Percentiles rank a stretch among this genome's conserved stretches.
Conservation (phyloP, 1,140 invertebrate species). For the Babylonia areolata region DNA sequence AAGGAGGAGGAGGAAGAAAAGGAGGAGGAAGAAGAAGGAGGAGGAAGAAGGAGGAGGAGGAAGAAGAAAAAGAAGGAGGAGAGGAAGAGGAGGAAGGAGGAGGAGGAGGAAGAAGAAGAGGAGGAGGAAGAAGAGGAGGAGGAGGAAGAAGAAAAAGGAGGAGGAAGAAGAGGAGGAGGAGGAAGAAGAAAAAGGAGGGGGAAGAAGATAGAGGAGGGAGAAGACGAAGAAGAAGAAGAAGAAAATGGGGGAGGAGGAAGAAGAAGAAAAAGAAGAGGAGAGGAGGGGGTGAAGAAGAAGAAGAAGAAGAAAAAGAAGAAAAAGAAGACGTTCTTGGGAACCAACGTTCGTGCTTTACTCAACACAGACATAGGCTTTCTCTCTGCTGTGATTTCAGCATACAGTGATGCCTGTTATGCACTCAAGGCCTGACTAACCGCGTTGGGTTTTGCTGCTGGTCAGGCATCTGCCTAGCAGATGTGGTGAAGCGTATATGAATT, state of each 20-base stretch:
- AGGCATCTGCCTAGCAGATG: too few species aligned
- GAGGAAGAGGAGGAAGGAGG: neutral
- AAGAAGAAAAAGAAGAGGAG: neutral
- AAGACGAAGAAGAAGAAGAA: neutral
- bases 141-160: neutral
- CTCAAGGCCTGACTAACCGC: too few species aligned
- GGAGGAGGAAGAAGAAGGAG: neutral
- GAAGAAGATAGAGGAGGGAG: neutral
- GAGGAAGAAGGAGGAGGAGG: neutral
- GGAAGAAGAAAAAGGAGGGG: neutral
- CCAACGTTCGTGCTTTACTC: too few species aligned
- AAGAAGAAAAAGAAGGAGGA: neutral
- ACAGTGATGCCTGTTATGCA: too few species aligned
- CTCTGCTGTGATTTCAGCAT: too few species aligned
- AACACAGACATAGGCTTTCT: too few species aligned
- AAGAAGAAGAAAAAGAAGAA: too few species aligned
- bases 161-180: neutral
- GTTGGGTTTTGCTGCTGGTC: too few species aligned
- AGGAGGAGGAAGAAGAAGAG: neutral
- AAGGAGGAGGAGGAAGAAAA: neutral
- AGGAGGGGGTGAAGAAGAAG: neutral
- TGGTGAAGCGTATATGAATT: too few species aligned
- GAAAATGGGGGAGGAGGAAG: neutral
- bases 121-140: neutral
- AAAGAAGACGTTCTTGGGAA: too few species aligned